Evolutionary conservation across 2,113 vertebrate species (phyloP), one percentile per base, ranked within the genome.

Genomic region (Azemiops feae): DNA sequence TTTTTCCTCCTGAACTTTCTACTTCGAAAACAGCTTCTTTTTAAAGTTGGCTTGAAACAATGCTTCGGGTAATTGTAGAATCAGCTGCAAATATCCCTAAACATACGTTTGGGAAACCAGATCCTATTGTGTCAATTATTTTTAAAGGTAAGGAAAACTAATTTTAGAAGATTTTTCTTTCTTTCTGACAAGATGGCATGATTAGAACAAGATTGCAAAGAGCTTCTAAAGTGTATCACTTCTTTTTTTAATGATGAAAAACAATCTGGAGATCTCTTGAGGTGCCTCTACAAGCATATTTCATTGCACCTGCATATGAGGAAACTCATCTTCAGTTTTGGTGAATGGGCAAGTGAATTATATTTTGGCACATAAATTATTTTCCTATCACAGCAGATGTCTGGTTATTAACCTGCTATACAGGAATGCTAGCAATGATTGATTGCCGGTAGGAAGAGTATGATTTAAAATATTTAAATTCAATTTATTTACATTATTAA

Each of bases 11-110:
- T 69, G 16, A 47, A 10, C 87, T 94, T 94, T 89, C 2, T 94
- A 89, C 52, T 3, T 85, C 50, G 89, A 85, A 81, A 92, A 47
- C 12, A 0, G 54, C 0, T 81, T 91, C 93, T 93, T 93, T 39
- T 89, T 60, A 25, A 85, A 53, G 87, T 93, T 90, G 45, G 60
- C 2, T n/a, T 94, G 89, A 92, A 97, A 94, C 94, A 96, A 99
- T 99, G 99, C 97, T 99, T 96, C 98, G 99, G 22, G 98, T 99
- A 90, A 97, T 98, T 55, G 98, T 99, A 74, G 99, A 99, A 92
- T 99, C 98, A 52, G 99, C 99, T 55, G 96, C 95, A 81, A 98
- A 98, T 86, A 97, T 99, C 92, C 99, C 99, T 14, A 99, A 99
- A 96, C 98, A 98, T 95, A 99, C 97, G 92, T 95, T 99, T 95